phyloP scores from a whole-genome alignment of 2,888 invertebrate species.

The Heliconius hortense region DNA sequence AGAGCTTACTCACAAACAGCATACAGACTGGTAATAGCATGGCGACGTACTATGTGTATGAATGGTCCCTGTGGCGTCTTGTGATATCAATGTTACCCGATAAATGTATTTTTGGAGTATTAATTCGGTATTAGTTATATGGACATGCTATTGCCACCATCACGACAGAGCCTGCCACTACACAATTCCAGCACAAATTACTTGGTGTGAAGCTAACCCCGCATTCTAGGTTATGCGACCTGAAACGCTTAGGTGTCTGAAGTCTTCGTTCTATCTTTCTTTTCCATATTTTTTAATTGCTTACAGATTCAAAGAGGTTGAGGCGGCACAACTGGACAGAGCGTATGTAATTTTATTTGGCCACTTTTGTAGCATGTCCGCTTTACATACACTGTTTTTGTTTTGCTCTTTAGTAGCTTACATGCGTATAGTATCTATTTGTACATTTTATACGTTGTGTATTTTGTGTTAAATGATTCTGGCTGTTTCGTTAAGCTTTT shows the following conservation, averaged over 20 bases:
- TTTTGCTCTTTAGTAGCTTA: slow-evolving; percentile 30
- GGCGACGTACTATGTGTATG: slow-evolving; percentile 52
- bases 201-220: slow-evolving; percentile 65
- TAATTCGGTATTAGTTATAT: slow-evolving; percentile 20
- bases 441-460: slow-evolving; percentile 1
- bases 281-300: slow-evolving; percentile 82
- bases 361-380: slow-evolving; percentile 60
- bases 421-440: slow-evolving; percentile 6
- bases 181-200: slow-evolving; percentile 66
- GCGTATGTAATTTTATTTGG: slow-evolving; percentile 87
- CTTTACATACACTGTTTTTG: slow-evolving; percentile 55
- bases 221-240: slow-evolving; percentile 53
- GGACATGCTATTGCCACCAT: slow-evolving; percentile 58
- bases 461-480: slow-evolving; percentile 13
- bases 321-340: slow-evolving; percentile 90
- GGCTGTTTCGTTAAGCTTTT: slow-evolving; percentile 1
- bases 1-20: slow-evolving; percentile 74
- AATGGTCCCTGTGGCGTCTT: slow-evolving; percentile 54
- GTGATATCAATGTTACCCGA: slow-evolving; percentile 39
- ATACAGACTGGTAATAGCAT: slow-evolving; percentile 66
- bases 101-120: slow-evolving; percentile 27
- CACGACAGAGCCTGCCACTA: slow-evolving; percentile 61
- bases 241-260: slow-evolving; percentile 64
- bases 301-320: slow-evolving; percentile 93
- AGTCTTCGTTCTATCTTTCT: slow-evolving; percentile 71